These are phyloP conservation scores for Leptocoma aspasia DNA, from an alignment of 2,113 vertebrate species.

Conservation along the genomic window DNA sequence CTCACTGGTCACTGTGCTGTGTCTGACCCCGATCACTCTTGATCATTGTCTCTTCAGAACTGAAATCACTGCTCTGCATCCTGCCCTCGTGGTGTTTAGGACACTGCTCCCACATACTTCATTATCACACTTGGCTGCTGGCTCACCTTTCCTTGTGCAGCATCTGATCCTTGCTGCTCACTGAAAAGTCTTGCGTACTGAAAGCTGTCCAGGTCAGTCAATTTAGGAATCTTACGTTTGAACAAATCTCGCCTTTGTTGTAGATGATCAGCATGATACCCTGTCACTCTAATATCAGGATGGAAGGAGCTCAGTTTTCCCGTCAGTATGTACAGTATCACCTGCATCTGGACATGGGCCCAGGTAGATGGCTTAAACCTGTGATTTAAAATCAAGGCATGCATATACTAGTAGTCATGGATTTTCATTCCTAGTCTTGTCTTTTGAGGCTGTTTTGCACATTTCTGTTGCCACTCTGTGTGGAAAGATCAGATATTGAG, in stretches of 20 bases:
- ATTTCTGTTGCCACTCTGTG: background rate
- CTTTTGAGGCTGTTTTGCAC: background rate
- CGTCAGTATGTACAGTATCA: background rate
- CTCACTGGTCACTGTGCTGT: background rate
- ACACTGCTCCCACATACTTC: background rate
- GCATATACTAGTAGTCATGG: fast-evolving
- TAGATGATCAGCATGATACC: background rate
- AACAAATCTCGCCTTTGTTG: background rate
- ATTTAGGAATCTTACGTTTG: background rate
- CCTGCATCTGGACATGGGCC: background rate
- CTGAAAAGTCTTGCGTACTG: background rate
- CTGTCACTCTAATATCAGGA: background rate
- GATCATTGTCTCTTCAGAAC: background rate
- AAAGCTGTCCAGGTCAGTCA: background rate
- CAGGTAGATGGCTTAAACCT: background rate
- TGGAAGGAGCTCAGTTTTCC: background rate
- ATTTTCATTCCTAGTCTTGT: background rate
- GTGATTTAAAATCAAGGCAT: background rate
- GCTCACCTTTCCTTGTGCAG: background rate
- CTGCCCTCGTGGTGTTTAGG: background rate
- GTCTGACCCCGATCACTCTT: background rate
- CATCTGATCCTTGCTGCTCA: background rate
- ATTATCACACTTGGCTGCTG: background rate
- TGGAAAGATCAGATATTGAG: background rate
- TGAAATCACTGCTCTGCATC: background rate